These are phyloP conservation scores for Plotosus lineatus DNA, from an alignment of 2,113 vertebrate species.

Conservation along the genomic window DNA sequence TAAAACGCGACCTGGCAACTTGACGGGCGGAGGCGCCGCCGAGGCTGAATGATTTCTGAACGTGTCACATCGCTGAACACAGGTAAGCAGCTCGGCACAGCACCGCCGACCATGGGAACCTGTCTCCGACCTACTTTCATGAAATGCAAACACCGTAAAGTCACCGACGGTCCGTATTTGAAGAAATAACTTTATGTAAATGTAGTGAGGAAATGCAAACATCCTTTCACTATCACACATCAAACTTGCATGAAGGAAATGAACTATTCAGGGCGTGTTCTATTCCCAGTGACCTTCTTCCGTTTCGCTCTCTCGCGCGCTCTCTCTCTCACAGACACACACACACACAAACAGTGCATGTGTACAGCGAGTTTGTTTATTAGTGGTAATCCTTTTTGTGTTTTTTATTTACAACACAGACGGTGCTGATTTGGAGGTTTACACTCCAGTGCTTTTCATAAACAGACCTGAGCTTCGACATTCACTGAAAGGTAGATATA, in stretches of 20 bases:
- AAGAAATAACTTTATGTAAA: background rate
- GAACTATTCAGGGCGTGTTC: background rate
- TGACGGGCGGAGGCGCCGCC: background rate
- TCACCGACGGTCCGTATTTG: background rate
- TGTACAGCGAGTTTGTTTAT: background rate
- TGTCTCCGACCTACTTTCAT: background rate
- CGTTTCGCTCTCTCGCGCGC: background rate
- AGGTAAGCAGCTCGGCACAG: conserved; percentile 4
- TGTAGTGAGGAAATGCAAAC: background rate
- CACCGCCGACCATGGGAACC: background rate
- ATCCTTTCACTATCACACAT: background rate
- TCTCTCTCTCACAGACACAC: background rate
- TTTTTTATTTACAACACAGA: background rate
- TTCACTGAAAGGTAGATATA: background rate
- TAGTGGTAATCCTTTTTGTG: background rate
- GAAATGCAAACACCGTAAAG: background rate
- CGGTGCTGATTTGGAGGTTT: background rate
- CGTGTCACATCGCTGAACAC: background rate
- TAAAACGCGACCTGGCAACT: conserved; percentile 2
- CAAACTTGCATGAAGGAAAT: background rate
- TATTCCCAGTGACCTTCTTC: background rate
- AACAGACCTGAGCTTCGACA: background rate
- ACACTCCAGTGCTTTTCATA: background rate
- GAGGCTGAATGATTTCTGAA: background rate
- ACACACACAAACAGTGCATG: background rate